Percentiles rank a stretch among this genome's conserved stretches.
phyloP scores from a whole-genome alignment of 2,888 invertebrate species.

The Ischnura elegans region DNA sequence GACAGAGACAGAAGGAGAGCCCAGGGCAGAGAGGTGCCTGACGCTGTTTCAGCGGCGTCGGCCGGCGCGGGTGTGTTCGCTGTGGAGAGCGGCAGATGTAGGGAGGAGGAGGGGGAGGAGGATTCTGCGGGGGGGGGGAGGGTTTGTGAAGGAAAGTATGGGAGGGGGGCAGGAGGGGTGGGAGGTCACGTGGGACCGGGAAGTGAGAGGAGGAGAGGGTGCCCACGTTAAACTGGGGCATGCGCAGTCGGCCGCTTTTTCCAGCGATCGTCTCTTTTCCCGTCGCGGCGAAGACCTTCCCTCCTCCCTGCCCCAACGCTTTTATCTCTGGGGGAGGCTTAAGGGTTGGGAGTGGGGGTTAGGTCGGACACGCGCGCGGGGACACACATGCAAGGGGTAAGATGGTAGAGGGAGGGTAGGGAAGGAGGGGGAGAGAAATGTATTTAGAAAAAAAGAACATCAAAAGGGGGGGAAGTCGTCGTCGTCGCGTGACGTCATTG shows the following conservation, averaged over 20 bases:
- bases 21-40: background rate
- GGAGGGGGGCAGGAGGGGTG: background rate
- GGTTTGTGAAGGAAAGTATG: background rate
- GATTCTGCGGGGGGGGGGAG: conserved; percentile 20
- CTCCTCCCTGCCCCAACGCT: conserved; percentile 30
- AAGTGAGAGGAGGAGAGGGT: background rate
- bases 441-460: background rate
- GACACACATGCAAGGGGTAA: conserved; percentile 50
- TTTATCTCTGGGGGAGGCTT: background rate
- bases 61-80: conserved; percentile 25
- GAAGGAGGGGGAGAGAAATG: background rate
- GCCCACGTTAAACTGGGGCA: conserved; percentile 49
- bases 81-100: background rate
- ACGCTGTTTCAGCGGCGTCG: conserved; percentile 58
- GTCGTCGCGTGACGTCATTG: conserved; percentile 43
- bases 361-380: conserved; percentile 25
- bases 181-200: background rate
- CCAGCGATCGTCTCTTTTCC: conserved; percentile 2
- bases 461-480: conserved; percentile 56
- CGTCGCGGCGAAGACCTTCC: background rate
- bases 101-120: background rate
- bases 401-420: background rate
- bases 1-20: background rate
- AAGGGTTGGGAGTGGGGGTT: conserved; percentile 42
- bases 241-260: conserved; percentile 21